Conservation (phyloP, 2,113 vertebrate genomes). For the Cynopterus brachyotis region DNA sequence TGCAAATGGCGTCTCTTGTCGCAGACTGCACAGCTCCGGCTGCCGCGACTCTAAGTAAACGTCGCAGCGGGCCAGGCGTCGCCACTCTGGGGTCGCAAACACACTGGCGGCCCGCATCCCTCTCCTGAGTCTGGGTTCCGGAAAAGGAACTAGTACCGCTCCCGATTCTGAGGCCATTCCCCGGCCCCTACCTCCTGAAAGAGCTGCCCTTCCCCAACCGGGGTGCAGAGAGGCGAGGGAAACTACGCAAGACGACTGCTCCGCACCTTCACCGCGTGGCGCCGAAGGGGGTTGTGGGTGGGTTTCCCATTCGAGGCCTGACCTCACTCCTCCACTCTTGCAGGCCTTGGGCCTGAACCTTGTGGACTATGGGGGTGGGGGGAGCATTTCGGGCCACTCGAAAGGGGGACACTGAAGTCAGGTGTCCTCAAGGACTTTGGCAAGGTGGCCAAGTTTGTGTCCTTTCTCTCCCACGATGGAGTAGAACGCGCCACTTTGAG, state of each 20-base stretch:
- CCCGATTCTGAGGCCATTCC: background rate
- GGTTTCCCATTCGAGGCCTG: slow-evolving; percentile 10
- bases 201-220: slow-evolving; percentile 7
- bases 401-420: background rate
- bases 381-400: background rate
- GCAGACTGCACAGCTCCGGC: slow-evolving; percentile 30
- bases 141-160: background rate
- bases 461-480: slow-evolving; percentile 45
- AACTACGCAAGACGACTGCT: slow-evolving; percentile 51
- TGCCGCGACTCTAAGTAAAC: slow-evolving; percentile 28
- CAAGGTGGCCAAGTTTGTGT: slow-evolving; percentile 50
- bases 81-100: background rate
- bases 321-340: background rate
- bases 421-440: slow-evolving; percentile 35
- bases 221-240: background rate
- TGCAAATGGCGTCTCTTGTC: slow-evolving; percentile 79
- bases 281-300: background rate
- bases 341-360: background rate
- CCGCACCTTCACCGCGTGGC: background rate
- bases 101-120: background rate
- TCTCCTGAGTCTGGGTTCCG: background rate
- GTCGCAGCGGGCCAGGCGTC: background rate
- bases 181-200: slow-evolving; percentile 53
- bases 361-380: background rate
- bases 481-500: slow-evolving; percentile 22